A percentile compares a stretch with the other conserved stretches of the same genome.
Evolutionary conservation across 2,113 vertebrate genomes (phyloP).

Genomic region (Spea bombifrons): DNA sequence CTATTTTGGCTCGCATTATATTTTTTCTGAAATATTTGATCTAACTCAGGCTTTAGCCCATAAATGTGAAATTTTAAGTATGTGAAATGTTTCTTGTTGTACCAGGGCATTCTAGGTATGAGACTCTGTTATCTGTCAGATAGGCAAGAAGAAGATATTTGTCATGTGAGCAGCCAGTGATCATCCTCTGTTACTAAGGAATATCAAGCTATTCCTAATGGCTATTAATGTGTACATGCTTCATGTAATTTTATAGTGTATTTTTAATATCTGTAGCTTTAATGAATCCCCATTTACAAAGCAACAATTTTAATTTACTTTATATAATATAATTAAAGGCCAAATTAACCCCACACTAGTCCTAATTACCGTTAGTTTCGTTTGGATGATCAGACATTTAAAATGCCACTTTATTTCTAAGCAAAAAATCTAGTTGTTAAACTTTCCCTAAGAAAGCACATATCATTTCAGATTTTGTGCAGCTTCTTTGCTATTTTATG

Average conservation of each 20-base stretch:
- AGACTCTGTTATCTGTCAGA: slow-evolving; percentile 59
- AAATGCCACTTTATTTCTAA: slow-evolving; percentile 76
- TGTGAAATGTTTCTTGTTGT: slow-evolving; percentile 25
- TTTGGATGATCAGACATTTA: slow-evolving; percentile 91
- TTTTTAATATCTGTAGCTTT: slow-evolving; percentile 95
- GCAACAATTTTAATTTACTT: slow-evolving; percentile 91
- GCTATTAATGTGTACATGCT: slow-evolving; percentile 91
- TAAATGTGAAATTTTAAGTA: slow-evolving; percentile 43
- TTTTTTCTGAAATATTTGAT: neutral
- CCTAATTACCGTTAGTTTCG: slow-evolving; percentile 99
- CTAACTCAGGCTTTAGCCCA: slow-evolving; percentile 13
- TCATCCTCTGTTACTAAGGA: slow-evolving; percentile 80
- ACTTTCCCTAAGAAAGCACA: slow-evolving; percentile 67
- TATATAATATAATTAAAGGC: slow-evolving; percentile 96
- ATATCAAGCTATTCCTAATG: slow-evolving; percentile 82
- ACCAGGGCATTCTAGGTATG: slow-evolving; percentile 16
- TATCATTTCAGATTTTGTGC: slow-evolving; percentile 63
- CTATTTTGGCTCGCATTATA: too few relatives aligned
- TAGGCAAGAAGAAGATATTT: slow-evolving; percentile 62
- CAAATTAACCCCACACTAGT: slow-evolving; percentile 97
- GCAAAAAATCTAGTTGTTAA: slow-evolving; percentile 71
- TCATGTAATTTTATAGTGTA: slow-evolving; percentile 92
- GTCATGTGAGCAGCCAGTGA: slow-evolving; percentile 74
- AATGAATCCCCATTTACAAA: slow-evolving; percentile 99
- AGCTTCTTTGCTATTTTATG: slow-evolving; percentile 41